phyloP scores from a whole-genome alignment of 2,888 invertebrate species.

The Eristalinus aeneus region DNA sequence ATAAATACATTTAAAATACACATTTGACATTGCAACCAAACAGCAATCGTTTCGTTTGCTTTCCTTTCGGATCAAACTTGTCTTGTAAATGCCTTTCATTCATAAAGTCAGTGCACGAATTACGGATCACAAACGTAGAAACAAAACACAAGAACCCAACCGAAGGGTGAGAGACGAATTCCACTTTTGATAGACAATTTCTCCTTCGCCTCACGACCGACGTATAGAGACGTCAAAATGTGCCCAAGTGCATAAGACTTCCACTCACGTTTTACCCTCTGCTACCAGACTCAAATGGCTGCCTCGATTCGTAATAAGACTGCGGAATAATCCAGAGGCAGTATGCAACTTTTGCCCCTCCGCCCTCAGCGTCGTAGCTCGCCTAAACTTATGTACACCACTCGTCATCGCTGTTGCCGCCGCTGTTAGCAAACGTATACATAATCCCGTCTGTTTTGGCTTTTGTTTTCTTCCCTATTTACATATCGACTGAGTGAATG shows the following conservation, averaged over 20 bases:
- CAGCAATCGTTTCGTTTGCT: slow-evolving; percentile 1
- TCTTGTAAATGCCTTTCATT: slow-evolving; percentile 37
- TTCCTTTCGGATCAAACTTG: not conserved
- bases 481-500: slow-evolving; percentile 39
- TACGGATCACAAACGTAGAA: not conserved
- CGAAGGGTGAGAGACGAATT: not conserved
- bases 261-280: slow-evolving; percentile 52
- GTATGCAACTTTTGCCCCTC: slow-evolving; percentile 24
- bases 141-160: not conserved
- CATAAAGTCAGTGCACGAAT: slow-evolving; percentile 27
- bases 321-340: slow-evolving; percentile 49
- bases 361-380: not conserved
- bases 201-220: slow-evolving; percentile 33
- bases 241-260: slow-evolving; percentile 55
- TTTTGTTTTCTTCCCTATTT: slow-evolving; percentile 55
- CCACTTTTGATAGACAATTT: slow-evolving; percentile 60
- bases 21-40: not conserved
- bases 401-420: not conserved
- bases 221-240: slow-evolving; percentile 36
- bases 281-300: slow-evolving; percentile 36
- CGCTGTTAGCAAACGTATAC: not conserved
- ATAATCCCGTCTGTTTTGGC: slow-evolving; percentile 8
- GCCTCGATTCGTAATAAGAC: slow-evolving; percentile 47
- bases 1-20: not conserved
- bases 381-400: slow-evolving; percentile 2